Conservation (phyloP, 2,797 vertebrate species). For the Argentina silus region DNA sequence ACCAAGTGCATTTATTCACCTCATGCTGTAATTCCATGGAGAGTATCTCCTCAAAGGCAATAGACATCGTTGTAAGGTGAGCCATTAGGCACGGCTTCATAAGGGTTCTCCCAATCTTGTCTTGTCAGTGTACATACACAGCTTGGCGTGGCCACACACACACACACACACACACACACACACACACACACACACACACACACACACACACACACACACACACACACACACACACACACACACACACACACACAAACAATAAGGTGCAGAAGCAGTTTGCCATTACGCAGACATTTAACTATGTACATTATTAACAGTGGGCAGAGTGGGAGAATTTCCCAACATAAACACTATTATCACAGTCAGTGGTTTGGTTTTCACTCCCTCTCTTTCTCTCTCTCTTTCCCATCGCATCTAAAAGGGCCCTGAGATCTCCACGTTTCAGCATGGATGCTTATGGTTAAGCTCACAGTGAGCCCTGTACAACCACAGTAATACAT, state of each 20-base stretch:
- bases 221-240: background rate
- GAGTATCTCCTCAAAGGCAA: background rate
- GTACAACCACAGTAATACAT: background rate
- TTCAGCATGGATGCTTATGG: background rate
- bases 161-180: background rate
- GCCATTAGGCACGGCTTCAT: background rate
- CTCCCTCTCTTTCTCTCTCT: background rate
- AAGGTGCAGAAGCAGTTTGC: slow-evolving; percentile 19
- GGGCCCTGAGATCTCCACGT: background rate
- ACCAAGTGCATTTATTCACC: slow-evolving; percentile 7
- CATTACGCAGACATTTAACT: slow-evolving; percentile 6
- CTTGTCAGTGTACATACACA: background rate
- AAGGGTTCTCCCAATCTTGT: background rate
- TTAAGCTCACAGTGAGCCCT: slow-evolving; percentile 5
- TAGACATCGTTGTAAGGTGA: background rate
- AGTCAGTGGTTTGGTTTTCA: background rate
- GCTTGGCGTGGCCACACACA: background rate
- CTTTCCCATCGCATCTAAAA: slow-evolving; percentile 1
- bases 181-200: background rate
- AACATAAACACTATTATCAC: background rate
- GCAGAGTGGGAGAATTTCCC: background rate
- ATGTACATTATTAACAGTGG: slow-evolving; percentile 14
- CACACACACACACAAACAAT: background rate
- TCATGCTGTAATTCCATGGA: background rate
- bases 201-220: background rate